Evolutionary conservation across 2,797 vertebrate species (phyloP), one percentile per base, ranked within the genome.

Genomic region (Anas acuta): DNA sequence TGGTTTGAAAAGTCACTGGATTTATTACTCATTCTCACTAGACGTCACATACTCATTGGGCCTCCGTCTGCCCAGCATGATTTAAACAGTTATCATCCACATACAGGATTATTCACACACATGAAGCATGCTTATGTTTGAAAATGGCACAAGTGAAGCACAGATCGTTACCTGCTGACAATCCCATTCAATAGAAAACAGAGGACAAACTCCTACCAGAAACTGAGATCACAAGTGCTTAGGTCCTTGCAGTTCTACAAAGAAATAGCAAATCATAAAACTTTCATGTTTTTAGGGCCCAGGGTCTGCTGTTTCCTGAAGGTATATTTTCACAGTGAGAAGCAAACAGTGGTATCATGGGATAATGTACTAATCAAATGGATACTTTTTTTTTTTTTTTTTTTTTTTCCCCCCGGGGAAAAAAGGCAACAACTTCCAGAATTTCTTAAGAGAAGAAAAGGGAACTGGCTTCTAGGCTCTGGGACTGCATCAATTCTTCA

Each of bases 321-420:
- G 47, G 47, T 14, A n/a, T 51, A 25, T 53, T 83, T 76, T 79
- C 35, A 41, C 45, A 11, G 30, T 28, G 43, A 82, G 60, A 84
- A 91, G 12, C 49, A 89, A 84, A 25, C 8, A 83, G 32, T 7
- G 62, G 14, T 43, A 37, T 37, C 53, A 6, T 18, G 12, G 18
- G 25, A 80, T 10, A 77, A 4, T 23, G 4, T 16, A 32, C 16
- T 20, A 62, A 35, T 33, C 22, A 70, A 56, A 76, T 17, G 8
- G 33, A 45, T 56, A 10, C 6, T 66, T 11, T 51, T 25, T 39
- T 18, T 18, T 41, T 8, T 18, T 41, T 41, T 17, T 41, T 41
- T 39, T 41, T 16, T 7, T 41, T 41, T 41, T 41, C 6, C 3
- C 15, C 41, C 41, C 15, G 8, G 1, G 0, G 4, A 28, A 3